These are phyloP conservation scores for Ypsolopha sequella DNA, from an alignment of 2,888 invertebrate genomes.

Conservation along the genomic window DNA sequence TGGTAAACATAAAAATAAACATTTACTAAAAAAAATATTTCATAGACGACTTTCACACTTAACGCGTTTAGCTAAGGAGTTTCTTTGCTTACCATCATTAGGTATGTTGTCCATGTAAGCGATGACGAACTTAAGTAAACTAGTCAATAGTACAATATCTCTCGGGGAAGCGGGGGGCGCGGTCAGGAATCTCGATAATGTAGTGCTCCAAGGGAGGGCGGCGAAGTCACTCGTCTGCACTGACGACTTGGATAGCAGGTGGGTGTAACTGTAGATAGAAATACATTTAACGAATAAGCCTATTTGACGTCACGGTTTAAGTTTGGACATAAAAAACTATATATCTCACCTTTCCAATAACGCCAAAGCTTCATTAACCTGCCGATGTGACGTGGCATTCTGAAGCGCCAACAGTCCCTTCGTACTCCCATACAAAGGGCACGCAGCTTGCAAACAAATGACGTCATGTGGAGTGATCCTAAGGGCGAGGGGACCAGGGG, in stretches of 20 bases:
- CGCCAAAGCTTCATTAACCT: slow-evolving; percentile 67
- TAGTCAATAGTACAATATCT: slow-evolving; percentile 71
- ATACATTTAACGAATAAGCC: slow-evolving; percentile 10
- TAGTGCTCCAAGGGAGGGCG: slow-evolving; percentile 73
- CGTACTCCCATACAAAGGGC: slow-evolving; percentile 59
- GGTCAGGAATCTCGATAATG: slow-evolving; percentile 71
- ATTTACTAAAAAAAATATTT: too few species aligned
- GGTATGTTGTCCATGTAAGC: slow-evolving; percentile 47
- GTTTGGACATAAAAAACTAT: neutral
- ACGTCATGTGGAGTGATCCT: slow-evolving; percentile 49
- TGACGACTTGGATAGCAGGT: slow-evolving; percentile 37
- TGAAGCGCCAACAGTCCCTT: slow-evolving; percentile 70
- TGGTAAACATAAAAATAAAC: too few species aligned
- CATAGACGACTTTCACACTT: neutral
- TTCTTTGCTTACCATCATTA: slow-evolving; percentile 26
- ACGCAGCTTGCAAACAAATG: slow-evolving; percentile 57
- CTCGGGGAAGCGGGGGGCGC: slow-evolving; percentile 75
- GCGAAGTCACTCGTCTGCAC: slow-evolving; percentile 33
- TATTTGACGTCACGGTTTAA: neutral
- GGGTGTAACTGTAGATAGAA: slow-evolving; percentile 53
- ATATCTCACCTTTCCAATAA: slow-evolving; percentile 65
- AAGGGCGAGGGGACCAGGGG: slow-evolving; percentile 30
- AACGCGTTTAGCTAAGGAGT: too few species aligned
- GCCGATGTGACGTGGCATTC: slow-evolving; percentile 73
- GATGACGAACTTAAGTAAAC: slow-evolving; percentile 44